These are phyloP conservation scores for Emys orbicularis DNA, from an alignment of 2,797 vertebrate species.

Conservation along the genomic window DNA sequence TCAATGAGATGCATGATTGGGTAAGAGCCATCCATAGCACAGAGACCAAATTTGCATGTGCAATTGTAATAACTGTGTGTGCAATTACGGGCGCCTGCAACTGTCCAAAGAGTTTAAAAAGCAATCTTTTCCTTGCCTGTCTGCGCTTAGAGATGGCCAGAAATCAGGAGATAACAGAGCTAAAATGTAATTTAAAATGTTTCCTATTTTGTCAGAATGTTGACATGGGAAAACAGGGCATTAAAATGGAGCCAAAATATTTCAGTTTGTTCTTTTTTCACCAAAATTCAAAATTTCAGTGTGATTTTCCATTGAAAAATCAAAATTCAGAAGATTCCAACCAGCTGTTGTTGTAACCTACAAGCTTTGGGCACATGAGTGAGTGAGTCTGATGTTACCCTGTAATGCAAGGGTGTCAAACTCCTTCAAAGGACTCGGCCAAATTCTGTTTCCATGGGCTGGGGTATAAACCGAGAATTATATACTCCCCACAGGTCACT, in stretches of 20 bases:
- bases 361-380: background rate
- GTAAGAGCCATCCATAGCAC: too few species aligned
- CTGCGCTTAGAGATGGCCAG: background rate
- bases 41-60: too few species aligned
- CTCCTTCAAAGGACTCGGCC: background rate
- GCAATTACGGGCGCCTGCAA: background rate
- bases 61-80: background rate
- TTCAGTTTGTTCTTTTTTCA: background rate
- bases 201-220: background rate
- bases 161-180: background rate
- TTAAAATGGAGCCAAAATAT: slow-evolving; percentile 10
- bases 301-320: background rate
- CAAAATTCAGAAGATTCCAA: background rate
- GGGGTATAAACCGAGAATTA: background rate
- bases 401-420: background rate
- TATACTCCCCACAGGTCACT: background rate
- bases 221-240: background rate
- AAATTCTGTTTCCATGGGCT: background rate
- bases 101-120: background rate
- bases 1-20: too few species aligned
- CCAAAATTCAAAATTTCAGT: background rate
- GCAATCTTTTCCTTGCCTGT: background rate
- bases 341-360: background rate
- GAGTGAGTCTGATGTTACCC: background rate
- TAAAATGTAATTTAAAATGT: accelerated